Base-by-base conservation (phyloP, 2,113 vertebrate species). In the Malurus elegans region DNA sequence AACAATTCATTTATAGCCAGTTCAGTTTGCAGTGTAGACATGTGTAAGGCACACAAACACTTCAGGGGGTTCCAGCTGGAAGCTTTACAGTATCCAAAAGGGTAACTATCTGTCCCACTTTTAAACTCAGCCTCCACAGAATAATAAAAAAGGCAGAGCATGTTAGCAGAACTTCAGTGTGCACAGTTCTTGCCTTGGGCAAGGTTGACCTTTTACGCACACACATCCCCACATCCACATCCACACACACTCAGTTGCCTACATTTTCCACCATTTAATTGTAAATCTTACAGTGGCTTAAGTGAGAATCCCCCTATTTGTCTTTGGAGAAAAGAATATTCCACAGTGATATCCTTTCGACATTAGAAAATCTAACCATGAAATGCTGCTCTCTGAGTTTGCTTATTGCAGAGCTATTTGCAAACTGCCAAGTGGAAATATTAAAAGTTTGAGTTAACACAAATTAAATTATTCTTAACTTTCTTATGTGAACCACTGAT, bases 1-100 rank as follows among this genome's bases (percentile, higher is more conserved):
- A 95, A 73, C 54, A 53, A 86, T 70, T 91, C 17, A 70, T 82
- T 95, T 93, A 76, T 28, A 93, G 32, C 9, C 36, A 53, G 53
- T 32, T 90, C 71, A 44, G 79, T 57, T 50, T 76, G 21, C 57
- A 79, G 15, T 36, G 32, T 32, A 87, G 74, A 34, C 11, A 26
- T 18, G 44, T 29, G 26, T 31, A 79, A 90, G 58, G 48, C 56
- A 75, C 40, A 60, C 20, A 67, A 32, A 71, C 25, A 57, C 24
- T 86, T 82, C n/a, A n/a, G 21, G 3, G n/a, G 18, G 5, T 48
- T 87, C 19, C 34, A 18, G 4, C 2, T 91, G 24, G 53, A 90
- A 85, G 36, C 1, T 93, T 85, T 93, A 71, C 36, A 60, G 20
- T 40, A 56, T 83, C 5, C 38, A 58, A 89, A 89, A 92, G 8